Conservation (phyloP, 2,797 vertebrate genomes). For the Dromococcyx pavoninus region DNA sequence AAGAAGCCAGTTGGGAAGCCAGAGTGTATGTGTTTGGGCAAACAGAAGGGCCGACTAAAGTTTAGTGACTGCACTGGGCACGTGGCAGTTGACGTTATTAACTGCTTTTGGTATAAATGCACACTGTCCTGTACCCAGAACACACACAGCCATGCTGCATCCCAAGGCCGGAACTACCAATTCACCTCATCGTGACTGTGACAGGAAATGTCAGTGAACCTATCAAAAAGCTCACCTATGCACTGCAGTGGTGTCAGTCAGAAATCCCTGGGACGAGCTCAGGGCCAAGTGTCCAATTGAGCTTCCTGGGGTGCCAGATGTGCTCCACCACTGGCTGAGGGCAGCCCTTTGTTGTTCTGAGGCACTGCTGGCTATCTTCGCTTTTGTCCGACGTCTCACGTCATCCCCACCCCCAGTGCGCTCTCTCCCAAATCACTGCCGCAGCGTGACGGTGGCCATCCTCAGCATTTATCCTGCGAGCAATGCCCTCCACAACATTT, state of each 20-base stretch:
- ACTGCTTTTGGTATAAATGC: slow-evolving; percentile 36
- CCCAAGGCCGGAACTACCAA: slow-evolving; percentile 70
- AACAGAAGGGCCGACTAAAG: slow-evolving; percentile 66
- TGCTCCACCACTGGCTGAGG: slow-evolving; percentile 75
- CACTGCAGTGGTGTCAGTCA: slow-evolving; percentile 75
- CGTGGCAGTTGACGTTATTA: slow-evolving; percentile 37
- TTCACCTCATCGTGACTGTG: slow-evolving; percentile 69
- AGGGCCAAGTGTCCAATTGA: slow-evolving; percentile 73
- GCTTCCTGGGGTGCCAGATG: slow-evolving; percentile 75
- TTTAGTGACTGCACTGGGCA: slow-evolving; percentile 65
- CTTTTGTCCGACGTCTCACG: slow-evolving; percentile 73
- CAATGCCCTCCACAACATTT: slow-evolving; percentile 63
- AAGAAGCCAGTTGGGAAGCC: slow-evolving; percentile 77
- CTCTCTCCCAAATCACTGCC: slow-evolving; percentile 46
- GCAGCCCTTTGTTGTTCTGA: slow-evolving; percentile 71
- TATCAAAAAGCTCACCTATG: slow-evolving; percentile 75
- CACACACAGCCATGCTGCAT: slow-evolving; percentile 74
- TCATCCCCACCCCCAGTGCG: slow-evolving; percentile 55
- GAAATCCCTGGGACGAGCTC: slow-evolving; percentile 75
- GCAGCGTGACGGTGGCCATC: slow-evolving; percentile 14
- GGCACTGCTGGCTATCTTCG: slow-evolving; percentile 76
- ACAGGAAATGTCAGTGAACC: slow-evolving; percentile 74
- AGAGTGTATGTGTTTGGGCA: slow-evolving; percentile 76
- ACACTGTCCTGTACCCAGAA: slow-evolving; percentile 70
- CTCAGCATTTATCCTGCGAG: slow-evolving; percentile 57